A percentile compares a stretch with the other conserved stretches of the same genome.
phyloP scores from a whole-genome alignment of 2,113 vertebrate species.

The Thalassoma bifasciatum region DNA sequence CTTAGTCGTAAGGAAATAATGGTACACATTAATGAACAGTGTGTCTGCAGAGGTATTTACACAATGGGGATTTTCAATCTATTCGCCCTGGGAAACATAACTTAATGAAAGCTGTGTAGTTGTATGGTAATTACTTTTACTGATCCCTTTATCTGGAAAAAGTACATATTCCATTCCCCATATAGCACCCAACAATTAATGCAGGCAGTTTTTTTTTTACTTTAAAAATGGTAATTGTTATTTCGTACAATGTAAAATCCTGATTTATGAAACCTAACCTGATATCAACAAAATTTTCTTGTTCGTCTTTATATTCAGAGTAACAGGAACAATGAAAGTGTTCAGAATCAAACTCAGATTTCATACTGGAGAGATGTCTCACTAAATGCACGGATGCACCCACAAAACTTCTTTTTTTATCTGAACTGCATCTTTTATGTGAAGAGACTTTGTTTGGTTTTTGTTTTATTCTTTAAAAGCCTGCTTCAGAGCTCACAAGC shows the following conservation, averaged over 20 bases:
- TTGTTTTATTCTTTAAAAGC: conserved; percentile 45
- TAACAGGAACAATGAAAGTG: not conserved
- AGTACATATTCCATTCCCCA: not conserved
- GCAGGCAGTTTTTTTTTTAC: not conserved
- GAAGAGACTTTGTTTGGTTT: not conserved
- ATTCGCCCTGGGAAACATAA: not conserved
- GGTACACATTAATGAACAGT: conserved; percentile 13
- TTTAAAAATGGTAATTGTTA: not conserved
- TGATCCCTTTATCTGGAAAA: not conserved
- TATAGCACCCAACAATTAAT: not conserved
- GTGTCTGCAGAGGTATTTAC: conserved; percentile 10
- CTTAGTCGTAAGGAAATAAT: conserved; percentile 11
- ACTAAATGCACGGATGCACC: too few relatives aligned
- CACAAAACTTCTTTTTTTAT: too few relatives aligned
- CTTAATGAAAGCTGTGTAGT: not conserved
- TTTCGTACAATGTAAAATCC: not conserved
- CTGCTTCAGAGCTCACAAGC: conserved; percentile 34
- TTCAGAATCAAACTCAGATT: conserved; percentile 22
- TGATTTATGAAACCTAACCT: not conserved
- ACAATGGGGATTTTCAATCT: conserved; percentile 2
- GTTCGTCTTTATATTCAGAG: conserved; percentile 1
- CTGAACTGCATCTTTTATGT: too few relatives aligned
- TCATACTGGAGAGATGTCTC: conserved; percentile 14
- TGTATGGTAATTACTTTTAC: not conserved
- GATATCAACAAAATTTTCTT: not conserved